phyloP scores from a whole-genome alignment of 2,888 invertebrate genomes.

The Parelbella ahira region DNA sequence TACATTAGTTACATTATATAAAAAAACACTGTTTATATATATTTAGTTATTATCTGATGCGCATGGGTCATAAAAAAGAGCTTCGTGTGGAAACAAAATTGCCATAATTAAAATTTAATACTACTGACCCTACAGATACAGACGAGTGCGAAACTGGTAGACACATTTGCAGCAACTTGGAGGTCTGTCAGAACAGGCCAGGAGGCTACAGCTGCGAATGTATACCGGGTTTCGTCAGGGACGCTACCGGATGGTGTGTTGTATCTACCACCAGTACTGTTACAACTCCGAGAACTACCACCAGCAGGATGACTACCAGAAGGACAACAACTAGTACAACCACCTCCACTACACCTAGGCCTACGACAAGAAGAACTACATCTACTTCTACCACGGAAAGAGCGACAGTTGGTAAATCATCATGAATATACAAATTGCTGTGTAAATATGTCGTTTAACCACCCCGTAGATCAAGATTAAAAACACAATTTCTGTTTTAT shows the following conservation, averaged over 20 bases:
- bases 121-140: conserved; percentile 83
- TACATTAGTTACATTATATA: too few species aligned
- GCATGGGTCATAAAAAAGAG: too few species aligned
- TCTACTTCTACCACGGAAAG: conserved; percentile 30
- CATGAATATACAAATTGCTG: too few species aligned
- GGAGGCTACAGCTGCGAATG: conserved; percentile 92
- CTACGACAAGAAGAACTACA: conserved; percentile 34
- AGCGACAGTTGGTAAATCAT: conserved; percentile 9
- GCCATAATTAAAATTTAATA: too few species aligned
- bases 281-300: conserved; percentile 31
- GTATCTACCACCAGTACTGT: conserved; percentile 30
- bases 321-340: conserved; percentile 33
- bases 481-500: neutral
- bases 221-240: conserved; percentile 87
- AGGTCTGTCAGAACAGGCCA: conserved; percentile 87
- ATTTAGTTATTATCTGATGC: too few species aligned
- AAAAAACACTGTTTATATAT: too few species aligned
- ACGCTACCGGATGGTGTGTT: conserved; percentile 67
- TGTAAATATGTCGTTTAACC: too few species aligned
- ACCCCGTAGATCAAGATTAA: too few species aligned
- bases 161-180: conserved; percentile 69
- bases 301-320: conserved; percentile 33
- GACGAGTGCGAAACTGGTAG: conserved; percentile 84
- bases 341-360: conserved; percentile 12
- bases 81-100: too few species aligned